A percentile compares a stretch with the other conserved stretches of the same genome.
phyloP scores from a whole-genome alignment of 2,113 vertebrate species.

The Perca flavescens region DNA sequence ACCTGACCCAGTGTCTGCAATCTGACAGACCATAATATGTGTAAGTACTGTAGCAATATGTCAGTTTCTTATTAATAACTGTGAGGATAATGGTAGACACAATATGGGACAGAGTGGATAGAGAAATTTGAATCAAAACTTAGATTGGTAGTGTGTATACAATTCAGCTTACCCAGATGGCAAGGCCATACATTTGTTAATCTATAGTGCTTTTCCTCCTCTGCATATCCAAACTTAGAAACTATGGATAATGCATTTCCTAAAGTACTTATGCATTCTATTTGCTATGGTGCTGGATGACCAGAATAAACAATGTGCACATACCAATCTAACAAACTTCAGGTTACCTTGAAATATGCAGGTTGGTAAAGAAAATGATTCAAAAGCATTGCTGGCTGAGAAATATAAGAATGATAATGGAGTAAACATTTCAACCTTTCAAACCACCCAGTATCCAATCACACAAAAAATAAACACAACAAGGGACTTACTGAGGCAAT shows the following conservation, averaged over 20 bases:
- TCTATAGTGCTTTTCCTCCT: constrained; percentile 2
- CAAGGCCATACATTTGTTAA: constrained; percentile 11
- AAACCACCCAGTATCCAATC: not conserved
- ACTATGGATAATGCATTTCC: constrained; percentile 9
- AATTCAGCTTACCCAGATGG: not conserved
- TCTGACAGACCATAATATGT: constrained; percentile 16
- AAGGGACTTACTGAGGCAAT: constrained; percentile 92
- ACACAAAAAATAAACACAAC: constrained; percentile 7
- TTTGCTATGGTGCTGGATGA: not conserved
- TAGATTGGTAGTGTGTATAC: not conserved
- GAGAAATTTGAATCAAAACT: constrained; percentile 8
- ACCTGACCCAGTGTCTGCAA: constrained; percentile 52
- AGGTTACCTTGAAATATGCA: constrained; percentile 28
- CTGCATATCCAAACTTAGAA: not conserved
- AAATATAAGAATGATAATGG: not conserved
- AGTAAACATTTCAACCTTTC: not conserved
- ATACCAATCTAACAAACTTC: constrained; percentile 1
- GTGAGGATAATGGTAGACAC: not conserved
- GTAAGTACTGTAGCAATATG: not conserved
- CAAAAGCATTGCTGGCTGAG: not conserved
- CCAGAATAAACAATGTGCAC: constrained; percentile 22
- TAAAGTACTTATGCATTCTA: constrained; percentile 8
- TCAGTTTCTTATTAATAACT: constrained; percentile 15
- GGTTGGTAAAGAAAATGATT: not conserved
- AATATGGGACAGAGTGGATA: constrained; percentile 10